Percentiles rank a stretch among this genome's conserved stretches.
These are phyloP conservation scores for Motacilla alba DNA, from an alignment of 2,113 vertebrate species.

Conservation along the genomic window DNA sequence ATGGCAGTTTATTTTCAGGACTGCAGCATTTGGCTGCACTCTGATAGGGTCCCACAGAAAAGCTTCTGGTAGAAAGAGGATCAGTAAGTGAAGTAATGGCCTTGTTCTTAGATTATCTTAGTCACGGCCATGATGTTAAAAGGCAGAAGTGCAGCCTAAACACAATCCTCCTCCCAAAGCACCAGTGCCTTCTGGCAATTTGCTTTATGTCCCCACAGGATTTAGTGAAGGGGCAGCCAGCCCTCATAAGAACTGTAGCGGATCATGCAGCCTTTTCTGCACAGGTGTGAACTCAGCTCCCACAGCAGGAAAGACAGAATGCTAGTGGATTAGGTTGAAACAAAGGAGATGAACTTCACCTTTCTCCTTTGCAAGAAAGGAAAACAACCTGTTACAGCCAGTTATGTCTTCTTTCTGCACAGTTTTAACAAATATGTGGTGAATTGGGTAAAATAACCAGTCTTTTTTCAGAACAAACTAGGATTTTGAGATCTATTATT, in stretches of 20 bases:
- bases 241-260: neutral
- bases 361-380: neutral
- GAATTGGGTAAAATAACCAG: neutral
- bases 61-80: neutral
- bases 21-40: neutral
- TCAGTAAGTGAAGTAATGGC: neutral
- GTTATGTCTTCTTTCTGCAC: neutral
- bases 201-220: accelerated
- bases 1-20: neutral
- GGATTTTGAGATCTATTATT: neutral
- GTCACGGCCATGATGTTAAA: neutral
- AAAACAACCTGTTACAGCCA: neutral
- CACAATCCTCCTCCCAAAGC: accelerated
- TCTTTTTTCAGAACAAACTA: neutral
- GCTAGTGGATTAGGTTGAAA: neutral
- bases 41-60: neutral
- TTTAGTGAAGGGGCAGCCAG: neutral
- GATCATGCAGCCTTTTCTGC: neutral
- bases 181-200: neutral
- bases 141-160: neutral
- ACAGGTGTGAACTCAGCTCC: neutral
- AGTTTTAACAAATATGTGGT: neutral
- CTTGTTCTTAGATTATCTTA: neutral
- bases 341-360: neutral
- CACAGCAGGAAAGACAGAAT: neutral